Conservation (phyloP, 2,888 invertebrate genomes). For the Phyllotreta cruciferae region DNA sequence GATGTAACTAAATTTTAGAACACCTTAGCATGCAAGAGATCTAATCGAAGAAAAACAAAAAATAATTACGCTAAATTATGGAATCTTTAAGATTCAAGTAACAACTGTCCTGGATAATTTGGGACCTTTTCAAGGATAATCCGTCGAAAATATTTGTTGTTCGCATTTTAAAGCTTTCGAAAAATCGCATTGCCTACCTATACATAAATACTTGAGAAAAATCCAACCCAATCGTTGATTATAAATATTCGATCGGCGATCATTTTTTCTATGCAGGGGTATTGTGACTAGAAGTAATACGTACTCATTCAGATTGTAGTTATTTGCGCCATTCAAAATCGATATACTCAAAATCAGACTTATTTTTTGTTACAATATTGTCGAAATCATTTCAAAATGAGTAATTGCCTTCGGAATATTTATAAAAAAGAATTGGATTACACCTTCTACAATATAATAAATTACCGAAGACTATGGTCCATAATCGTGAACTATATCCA, state of each 20-base stretch:
- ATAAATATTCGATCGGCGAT: neutral
- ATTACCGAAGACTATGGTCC: conserved; percentile 54
- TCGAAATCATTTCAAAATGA: neutral
- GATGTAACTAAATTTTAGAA: conserved; percentile 44
- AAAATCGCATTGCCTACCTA: conserved; percentile 28
- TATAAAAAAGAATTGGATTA: conserved; percentile 19
- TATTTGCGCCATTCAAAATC: too few species aligned
- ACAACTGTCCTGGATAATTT: conserved; percentile 39
- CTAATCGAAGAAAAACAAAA: conserved; percentile 28
- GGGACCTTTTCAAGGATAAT: conserved; percentile 22
- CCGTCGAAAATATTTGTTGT: conserved; percentile 12
- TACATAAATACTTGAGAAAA: neutral
- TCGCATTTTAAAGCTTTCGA: conserved; percentile 27
- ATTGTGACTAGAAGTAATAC: too few species aligned
- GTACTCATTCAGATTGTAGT: too few species aligned
- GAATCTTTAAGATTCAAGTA: conserved; percentile 43
- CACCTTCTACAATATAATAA: conserved; percentile 19
- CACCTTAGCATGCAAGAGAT: conserved; percentile 49
- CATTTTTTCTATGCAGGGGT: too few species aligned
- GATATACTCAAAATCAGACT: neutral
- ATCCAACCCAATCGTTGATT: neutral
- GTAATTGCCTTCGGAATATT: neutral
- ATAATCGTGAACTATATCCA: conserved; percentile 61
- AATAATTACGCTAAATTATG: conserved; percentile 37
- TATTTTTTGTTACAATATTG: conserved; percentile 1